Percentiles rank a stretch among this genome's conserved stretches.
Conservation (phyloP, 2,888 invertebrate species). For the Dugesia japonica region DNA sequence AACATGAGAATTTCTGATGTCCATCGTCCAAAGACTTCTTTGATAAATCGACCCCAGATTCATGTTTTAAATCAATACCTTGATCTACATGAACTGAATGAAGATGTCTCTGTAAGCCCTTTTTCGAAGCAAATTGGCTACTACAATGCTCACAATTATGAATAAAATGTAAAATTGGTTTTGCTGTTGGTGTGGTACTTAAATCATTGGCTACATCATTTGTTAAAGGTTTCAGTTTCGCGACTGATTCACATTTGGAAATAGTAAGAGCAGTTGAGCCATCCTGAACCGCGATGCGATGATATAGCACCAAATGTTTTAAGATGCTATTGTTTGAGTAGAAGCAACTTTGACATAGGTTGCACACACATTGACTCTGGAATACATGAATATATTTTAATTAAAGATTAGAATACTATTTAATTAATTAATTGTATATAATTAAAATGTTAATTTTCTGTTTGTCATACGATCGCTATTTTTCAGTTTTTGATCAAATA, state of each 20-base stretch:
- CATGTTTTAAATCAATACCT: background rate
- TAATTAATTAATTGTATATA: too few relatives aligned
- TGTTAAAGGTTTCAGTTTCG: background rate
- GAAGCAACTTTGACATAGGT: constrained; percentile 9
- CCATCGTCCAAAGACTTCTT: background rate
- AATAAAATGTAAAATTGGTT: constrained; percentile 7
- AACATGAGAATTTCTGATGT: background rate
- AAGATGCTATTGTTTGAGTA: constrained; percentile 10
- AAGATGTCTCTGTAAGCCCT: background rate
- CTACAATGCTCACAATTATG: constrained; percentile 4
- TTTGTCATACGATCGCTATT: too few relatives aligned
- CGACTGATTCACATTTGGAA: background rate
- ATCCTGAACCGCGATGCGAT: background rate
- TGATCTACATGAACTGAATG: constrained; percentile 9
- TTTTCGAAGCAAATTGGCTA: constrained; percentile 3
- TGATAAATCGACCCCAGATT: background rate
- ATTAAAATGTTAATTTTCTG: too few relatives aligned
- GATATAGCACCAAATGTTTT: background rate
- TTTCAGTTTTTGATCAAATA: too few relatives aligned
- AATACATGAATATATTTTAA: background rate
- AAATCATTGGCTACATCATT: background rate
- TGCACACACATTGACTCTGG: background rate
- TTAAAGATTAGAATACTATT: too few relatives aligned
- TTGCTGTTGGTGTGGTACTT: background rate
- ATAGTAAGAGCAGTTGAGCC: background rate